phyloP scores from a whole-genome alignment of 2,888 invertebrate genomes.

The Clostera curtula region DNA sequence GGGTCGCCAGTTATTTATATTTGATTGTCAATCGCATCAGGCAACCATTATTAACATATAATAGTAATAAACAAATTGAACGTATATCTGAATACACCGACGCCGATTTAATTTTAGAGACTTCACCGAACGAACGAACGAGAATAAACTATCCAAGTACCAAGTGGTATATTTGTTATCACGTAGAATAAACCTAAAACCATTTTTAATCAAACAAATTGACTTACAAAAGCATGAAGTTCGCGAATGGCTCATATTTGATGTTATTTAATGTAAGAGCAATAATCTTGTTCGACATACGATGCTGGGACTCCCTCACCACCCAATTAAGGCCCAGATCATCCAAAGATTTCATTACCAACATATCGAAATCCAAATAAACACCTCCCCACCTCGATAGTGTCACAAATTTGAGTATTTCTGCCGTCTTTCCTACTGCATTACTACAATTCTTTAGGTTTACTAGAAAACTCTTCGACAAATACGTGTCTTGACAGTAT shows the following conservation, averaged over 20 bases:
- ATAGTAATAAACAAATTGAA: no score
- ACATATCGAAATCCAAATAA: conserved; percentile 83
- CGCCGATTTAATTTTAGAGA: no score
- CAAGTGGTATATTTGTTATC: no score
- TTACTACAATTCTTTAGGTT: conserved; percentile 38
- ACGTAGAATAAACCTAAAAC: background rate
- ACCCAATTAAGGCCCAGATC: conserved; percentile 73
- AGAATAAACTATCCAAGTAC: no score
- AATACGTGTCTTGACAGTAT: conserved; percentile 60
- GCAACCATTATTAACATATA: no score
- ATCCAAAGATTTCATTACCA: conserved; percentile 76
- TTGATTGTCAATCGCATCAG: no score
- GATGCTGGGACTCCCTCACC: conserved; percentile 60
- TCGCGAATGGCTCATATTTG: background rate
- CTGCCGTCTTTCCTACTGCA: conserved; percentile 71
- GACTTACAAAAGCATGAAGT: background rate
- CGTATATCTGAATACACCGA: no score
- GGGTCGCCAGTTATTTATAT: no score
- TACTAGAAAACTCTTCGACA: background rate
- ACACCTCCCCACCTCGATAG: conserved; percentile 85
- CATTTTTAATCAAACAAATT: background rate
- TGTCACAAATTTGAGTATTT: conserved; percentile 77
- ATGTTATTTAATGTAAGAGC: background rate
- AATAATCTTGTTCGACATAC: conserved; percentile 75
- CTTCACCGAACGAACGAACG: no score